Conservation (phyloP, 2,113 vertebrate species). For the Ctenodactylus gundi region DNA sequence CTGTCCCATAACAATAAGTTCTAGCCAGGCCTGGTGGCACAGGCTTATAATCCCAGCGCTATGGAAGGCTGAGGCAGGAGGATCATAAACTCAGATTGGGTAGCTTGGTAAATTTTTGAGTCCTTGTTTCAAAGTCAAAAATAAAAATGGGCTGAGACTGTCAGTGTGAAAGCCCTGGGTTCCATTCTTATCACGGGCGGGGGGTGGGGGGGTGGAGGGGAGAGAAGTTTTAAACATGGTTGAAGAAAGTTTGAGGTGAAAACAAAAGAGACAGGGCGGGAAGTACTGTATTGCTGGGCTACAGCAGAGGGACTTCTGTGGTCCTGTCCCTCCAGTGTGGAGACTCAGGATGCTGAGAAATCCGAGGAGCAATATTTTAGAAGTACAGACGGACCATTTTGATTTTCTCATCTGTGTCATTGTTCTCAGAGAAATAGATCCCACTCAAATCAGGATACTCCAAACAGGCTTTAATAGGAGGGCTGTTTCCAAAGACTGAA, state of each 20-base stretch:
- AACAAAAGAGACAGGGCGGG: neutral
- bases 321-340: neutral
- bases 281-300: neutral
- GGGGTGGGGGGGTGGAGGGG: neutral
- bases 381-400: neutral
- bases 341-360: neutral
- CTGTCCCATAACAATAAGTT: no score
- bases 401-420: neutral
- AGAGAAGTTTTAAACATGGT: neutral
- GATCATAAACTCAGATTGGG: no score
- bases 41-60: no score
- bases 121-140: no score
- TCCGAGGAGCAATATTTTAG: neutral
- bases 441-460: neutral
- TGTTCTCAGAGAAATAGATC: neutral
- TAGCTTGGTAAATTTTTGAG: no score
- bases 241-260: neutral
- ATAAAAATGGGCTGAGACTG: no score
- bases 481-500: neutral
- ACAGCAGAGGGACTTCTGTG: neutral
- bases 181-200: no score
- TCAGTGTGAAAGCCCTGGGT: no score
- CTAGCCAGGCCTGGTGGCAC: no score
- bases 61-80: no score
- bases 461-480: conserved; percentile 10